Base-by-base conservation (phyloP, 1,140 invertebrate species). In the Tetramorium simillimum region DNA sequence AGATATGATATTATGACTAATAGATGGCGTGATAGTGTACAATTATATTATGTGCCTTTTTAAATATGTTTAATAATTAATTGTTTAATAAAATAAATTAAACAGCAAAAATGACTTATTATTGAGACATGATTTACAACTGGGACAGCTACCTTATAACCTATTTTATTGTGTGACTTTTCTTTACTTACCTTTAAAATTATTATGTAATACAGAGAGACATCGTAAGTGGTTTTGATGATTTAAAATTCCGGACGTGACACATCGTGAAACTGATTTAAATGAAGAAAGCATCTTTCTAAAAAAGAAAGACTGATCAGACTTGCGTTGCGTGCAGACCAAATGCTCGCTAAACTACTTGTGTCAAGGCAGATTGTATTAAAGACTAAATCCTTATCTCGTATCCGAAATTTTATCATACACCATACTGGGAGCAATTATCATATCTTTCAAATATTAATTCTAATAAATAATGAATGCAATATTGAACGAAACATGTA, bases 111-210 rank as follows among this genome's bases (percentile, higher is more conserved):
- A 33, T 33, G 33, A 33, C 33, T 33, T 33, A 33, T 33, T 33
- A 33, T 4, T 33, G 33, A 3, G 33, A 33, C 3, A 33, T 33
- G 3, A 33, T 3, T 33, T 4, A 33, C 33, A 33, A 33, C 33
- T 33, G 33, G 33, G 33, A 33, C 33, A 33, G 33, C 33, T 33
- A 33, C 33, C 33, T 33, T 53, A 37, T 51, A 51, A 80, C 69
- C 46, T 21, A 21, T 56, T n/a, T 33, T 43, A 70, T 43, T 53
- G 2, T 53, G 0, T 69, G 2, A 75, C 5, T 6, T 37, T 82
- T 60, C 4, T 73, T 49, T 37, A 62, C 40, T 75, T 43, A 84
- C 80, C 69, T 75, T 43, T 49, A 37, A 73, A 46, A 21, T 75
- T 33, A 37, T 3, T 5, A n/a, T 60, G 40, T 9, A 60, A 24